A percentile compares a stretch with the other conserved stretches of the same genome.
Conservation (phyloP, 2,888 invertebrate genomes). For the Mythimna impura region DNA sequence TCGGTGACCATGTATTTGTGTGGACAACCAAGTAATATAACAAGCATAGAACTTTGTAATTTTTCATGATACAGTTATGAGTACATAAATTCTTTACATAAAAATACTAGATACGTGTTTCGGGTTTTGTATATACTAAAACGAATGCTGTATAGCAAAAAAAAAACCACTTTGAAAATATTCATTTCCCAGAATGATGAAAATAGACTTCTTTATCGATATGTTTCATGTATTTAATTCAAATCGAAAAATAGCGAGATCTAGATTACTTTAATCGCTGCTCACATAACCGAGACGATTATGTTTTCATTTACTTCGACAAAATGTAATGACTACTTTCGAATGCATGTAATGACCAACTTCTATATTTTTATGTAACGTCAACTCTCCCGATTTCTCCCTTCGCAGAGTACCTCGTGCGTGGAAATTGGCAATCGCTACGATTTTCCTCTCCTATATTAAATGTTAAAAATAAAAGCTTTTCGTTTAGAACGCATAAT, state of each 20-base stretch:
- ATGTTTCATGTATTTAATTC: too few species aligned
- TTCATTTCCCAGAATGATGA: not conserved
- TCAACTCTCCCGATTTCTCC: constrained; percentile 51
- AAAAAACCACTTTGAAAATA: too few species aligned
- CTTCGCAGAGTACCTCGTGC: constrained; percentile 46
- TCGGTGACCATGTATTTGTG: too few species aligned
- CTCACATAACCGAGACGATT: not conserved
- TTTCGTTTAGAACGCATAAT: constrained; percentile 12
- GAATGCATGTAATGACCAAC: constrained; percentile 47
- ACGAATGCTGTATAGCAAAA: too few species aligned
- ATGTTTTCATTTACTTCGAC: constrained; percentile 34
- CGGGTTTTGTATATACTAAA: too few species aligned
- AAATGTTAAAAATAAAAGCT: constrained; percentile 49
- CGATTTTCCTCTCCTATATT: constrained; percentile 42
- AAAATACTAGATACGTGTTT: too few species aligned
- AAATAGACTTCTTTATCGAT: not conserved
- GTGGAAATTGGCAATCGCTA: constrained; percentile 61
- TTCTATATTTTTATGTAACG: constrained; percentile 54
- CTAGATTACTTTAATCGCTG: not conserved
- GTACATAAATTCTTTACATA: too few species aligned
- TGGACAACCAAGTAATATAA: too few species aligned
- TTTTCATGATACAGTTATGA: too few species aligned
- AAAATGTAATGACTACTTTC: constrained; percentile 37
- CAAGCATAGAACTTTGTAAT: too few species aligned
- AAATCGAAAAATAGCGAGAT: not conserved